Percentiles rank a stretch among this genome's conserved stretches.
phyloP scores from a whole-genome alignment of 2,888 invertebrate genomes.

The Argyra leucocephala region DNA sequence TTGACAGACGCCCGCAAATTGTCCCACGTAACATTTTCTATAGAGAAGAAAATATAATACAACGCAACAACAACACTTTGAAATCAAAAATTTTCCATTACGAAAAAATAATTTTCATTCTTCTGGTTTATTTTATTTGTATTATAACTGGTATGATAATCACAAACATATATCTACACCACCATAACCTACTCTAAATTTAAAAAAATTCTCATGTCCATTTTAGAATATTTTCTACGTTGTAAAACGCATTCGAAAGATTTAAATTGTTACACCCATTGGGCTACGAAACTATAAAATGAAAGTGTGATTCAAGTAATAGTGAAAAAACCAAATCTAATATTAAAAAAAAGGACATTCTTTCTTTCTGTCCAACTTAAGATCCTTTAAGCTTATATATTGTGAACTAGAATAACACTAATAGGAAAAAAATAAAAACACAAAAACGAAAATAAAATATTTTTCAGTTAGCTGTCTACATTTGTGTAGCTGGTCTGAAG shows the following conservation, averaged over 20 bases:
- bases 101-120: no score
- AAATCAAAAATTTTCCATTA: no score
- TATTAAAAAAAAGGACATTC: not conserved
- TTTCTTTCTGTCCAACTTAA: not conserved
- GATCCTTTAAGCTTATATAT: not conserved
- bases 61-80: no score
- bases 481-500: no score
- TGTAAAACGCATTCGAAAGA: not conserved
- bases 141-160: no score
- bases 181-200: no score
- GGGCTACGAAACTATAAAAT: not conserved
- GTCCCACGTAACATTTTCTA: no score
- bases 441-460: not conserved
- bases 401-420: not conserved
- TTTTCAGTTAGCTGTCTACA: not conserved
- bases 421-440: not conserved
- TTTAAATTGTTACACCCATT: conserved; percentile 1
- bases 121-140: no score
- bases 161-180: no score
- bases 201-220: no score
- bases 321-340: not conserved
- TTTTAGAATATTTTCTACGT: no score
- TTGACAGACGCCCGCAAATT: not conserved
- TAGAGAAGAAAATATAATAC: not conserved
- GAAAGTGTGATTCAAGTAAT: not conserved